phyloP scores from a whole-genome alignment of 2,113 vertebrate genomes.

The Typhlomys cinereus region DNA sequence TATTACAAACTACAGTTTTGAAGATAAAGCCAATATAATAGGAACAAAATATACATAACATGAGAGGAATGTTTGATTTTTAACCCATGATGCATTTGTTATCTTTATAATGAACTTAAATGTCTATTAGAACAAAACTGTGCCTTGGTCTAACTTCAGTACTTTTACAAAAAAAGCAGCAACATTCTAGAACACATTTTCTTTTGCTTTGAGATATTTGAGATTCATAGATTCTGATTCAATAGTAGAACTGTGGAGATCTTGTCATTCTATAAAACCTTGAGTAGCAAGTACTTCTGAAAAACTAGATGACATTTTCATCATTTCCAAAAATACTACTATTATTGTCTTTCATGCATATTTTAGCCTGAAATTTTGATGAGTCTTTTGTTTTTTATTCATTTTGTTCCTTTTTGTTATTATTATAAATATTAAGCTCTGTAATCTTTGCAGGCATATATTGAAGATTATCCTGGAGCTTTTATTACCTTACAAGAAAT shows the following conservation, averaged over 20 bases:
- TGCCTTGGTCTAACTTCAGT: constrained; percentile 81
- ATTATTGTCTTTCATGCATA: no score
- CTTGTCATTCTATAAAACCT: constrained; percentile 68
- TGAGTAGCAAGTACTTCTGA: constrained; percentile 77
- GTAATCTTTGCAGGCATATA: no score
- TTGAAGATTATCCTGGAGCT: no score
- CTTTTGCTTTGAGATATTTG: constrained; percentile 76
- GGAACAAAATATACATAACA: constrained; percentile 88
- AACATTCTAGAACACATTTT: constrained; percentile 79
- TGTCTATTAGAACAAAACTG: constrained; percentile 82
- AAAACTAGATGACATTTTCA: no score
- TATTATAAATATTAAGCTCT: no score
- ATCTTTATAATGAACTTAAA: constrained; percentile 84
- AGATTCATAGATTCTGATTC: constrained; percentile 80
- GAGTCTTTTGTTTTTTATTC: no score
- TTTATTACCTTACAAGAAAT: no score
- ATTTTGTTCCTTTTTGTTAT: no score
- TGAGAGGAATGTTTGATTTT: constrained; percentile 86
- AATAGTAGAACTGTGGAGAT: constrained; percentile 71
- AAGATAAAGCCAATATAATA: constrained; percentile 89
- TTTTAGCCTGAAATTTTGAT: no score
- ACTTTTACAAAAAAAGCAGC: constrained; percentile 83
- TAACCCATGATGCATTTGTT: constrained; percentile 85
- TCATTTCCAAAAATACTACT: no score
- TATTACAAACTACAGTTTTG: constrained; percentile 87